Percentiles rank a stretch among this genome's conserved stretches.
These are phyloP conservation scores for Platypus cylindrus DNA, from an alignment of 2,888 invertebrate genomes.

Conservation along the genomic window DNA sequence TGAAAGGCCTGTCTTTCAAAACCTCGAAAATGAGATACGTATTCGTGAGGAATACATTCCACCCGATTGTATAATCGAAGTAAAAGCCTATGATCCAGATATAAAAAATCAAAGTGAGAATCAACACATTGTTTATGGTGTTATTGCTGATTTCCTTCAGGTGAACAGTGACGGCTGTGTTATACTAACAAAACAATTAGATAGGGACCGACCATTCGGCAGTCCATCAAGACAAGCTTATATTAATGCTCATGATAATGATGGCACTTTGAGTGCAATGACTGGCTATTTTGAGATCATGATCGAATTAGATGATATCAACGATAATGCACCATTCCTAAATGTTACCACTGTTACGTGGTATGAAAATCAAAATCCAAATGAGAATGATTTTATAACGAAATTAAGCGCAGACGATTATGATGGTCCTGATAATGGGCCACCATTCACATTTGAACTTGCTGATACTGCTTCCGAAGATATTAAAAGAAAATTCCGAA, in stretches of 20 bases:
- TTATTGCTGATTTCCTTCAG: constrained; percentile 54
- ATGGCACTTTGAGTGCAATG: constrained; percentile 51
- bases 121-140: constrained; percentile 67
- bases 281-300: constrained; percentile 54
- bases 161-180: constrained; percentile 69
- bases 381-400: constrained; percentile 46
- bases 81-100: constrained; percentile 76
- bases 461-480: constrained; percentile 53
- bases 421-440: constrained; percentile 72
- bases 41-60: constrained; percentile 63
- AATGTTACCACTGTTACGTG: constrained; percentile 71
- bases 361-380: constrained; percentile 57
- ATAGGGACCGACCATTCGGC: constrained; percentile 82
- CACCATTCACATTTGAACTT: constrained; percentile 67
- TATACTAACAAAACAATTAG: constrained; percentile 59
- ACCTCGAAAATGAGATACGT: constrained; percentile 56
- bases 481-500: constrained; percentile 57
- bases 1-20: constrained; percentile 71
- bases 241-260: constrained; percentile 64
- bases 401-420: constrained; percentile 63
- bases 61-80: constrained; percentile 56
- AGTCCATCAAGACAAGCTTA: constrained; percentile 55
- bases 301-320: constrained; percentile 65
- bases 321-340: constrained; percentile 86
- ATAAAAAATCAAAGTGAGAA: constrained; percentile 61